Evolutionary conservation across 1,140 invertebrate genomes (phyloP).

Genomic region (Psix sp.): DNA sequence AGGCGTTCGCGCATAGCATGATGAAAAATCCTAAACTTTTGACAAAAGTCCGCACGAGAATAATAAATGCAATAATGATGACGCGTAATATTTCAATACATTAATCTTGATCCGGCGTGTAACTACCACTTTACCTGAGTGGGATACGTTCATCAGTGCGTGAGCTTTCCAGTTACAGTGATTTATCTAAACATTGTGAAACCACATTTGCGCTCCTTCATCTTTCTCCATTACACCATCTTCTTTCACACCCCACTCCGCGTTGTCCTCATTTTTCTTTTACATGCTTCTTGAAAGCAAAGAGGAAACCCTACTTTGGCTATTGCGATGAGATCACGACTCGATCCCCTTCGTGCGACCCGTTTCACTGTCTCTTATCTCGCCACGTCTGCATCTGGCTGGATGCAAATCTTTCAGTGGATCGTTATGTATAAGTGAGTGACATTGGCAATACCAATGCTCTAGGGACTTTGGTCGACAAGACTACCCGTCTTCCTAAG

Average conservation of each 20-base stretch:
- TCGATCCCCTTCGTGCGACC: slow-evolving; percentile 56
- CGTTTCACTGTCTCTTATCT: slow-evolving; percentile 67
- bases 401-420: slow-evolving; percentile 68
- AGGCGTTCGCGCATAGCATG: not conserved
- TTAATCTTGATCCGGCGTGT: slow-evolving; percentile 59
- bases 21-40: slow-evolving; percentile 48
- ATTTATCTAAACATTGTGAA: slow-evolving; percentile 63
- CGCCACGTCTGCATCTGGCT: slow-evolving; percentile 65
- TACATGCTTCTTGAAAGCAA: slow-evolving; percentile 60
- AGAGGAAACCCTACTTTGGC: slow-evolving; percentile 59
- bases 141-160: slow-evolving; percentile 60
- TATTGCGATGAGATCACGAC: slow-evolving; percentile 63
- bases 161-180: slow-evolving; percentile 58
- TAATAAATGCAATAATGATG: slow-evolving; percentile 60
- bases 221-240: slow-evolving; percentile 58
- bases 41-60: slow-evolving; percentile 34
- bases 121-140: slow-evolving; percentile 58
- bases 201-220: slow-evolving; percentile 61
- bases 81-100: slow-evolving; percentile 60
- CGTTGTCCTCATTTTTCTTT: slow-evolving; percentile 59
- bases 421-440: slow-evolving; percentile 65
- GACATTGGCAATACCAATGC: slow-evolving; percentile 61
- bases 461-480: slow-evolving; percentile 61
- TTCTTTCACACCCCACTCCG: slow-evolving; percentile 45
- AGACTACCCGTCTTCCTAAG: slow-evolving; percentile 63